A percentile compares a stretch with the other conserved stretches of the same genome.
Conservation (phyloP, 2,797 vertebrate species). For the Sorex maritimensis region DNA sequence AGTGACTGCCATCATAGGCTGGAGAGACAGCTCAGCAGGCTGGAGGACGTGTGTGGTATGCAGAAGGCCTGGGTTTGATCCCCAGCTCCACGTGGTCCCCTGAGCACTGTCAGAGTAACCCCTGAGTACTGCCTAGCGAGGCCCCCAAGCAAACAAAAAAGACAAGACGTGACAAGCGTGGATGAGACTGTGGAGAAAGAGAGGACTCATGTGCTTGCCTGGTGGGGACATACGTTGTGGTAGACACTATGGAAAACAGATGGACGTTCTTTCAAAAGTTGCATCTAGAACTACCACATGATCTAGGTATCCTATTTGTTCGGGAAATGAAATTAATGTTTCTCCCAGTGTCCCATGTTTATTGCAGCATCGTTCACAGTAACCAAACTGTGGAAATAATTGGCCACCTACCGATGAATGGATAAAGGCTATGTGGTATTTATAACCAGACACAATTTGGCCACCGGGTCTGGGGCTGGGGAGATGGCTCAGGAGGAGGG, state of each 20-base stretch:
- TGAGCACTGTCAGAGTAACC: no score
- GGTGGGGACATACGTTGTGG: background rate
- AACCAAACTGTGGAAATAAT: background rate
- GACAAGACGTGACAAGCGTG: background rate
- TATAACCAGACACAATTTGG: background rate
- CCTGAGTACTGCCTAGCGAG: no score
- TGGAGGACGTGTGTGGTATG: no score
- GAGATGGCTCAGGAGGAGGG: background rate
- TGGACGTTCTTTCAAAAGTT: background rate
- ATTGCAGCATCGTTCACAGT: background rate
- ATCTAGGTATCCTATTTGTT: background rate
- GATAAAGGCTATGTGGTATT: background rate
- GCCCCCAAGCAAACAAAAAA: no score
- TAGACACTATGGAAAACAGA: background rate
- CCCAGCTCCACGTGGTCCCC: no score
- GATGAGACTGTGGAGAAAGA: background rate
- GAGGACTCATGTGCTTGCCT: background rate
- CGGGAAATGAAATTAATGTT: conserved; percentile 4
- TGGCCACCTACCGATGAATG: background rate
- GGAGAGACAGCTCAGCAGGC: no score
- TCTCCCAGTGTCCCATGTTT: background rate
- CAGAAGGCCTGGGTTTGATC: no score
- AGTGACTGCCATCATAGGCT: no score
- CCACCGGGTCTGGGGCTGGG: background rate
- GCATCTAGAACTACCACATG: background rate